A percentile compares a stretch with the other conserved stretches of the same genome.
Evolutionary conservation across 2,888 invertebrate genomes (phyloP).

Genomic region (Temnothorax rugatulus): DNA sequence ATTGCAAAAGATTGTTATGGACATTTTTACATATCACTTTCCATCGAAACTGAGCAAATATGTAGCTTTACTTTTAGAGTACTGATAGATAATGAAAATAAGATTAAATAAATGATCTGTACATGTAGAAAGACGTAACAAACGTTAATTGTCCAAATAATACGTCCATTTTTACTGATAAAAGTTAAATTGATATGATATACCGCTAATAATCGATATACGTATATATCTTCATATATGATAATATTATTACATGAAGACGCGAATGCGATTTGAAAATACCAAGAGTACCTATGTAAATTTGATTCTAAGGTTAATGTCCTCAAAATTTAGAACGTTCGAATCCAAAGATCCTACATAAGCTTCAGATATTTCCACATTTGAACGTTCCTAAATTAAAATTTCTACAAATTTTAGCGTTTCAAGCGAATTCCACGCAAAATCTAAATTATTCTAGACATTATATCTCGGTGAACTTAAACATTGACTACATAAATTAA

Average conservation of each 20-base stretch:
- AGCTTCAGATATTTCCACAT: not conserved
- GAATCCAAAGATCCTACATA: not conserved
- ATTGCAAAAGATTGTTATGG: not conserved
- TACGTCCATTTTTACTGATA: not conserved
- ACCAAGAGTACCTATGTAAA: not conserved
- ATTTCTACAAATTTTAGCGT: not conserved
- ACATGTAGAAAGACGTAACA: not conserved
- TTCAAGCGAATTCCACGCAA: not conserved
- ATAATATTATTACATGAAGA: conserved; percentile 7
- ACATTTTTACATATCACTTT: not conserved
- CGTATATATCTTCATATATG: not conserved
- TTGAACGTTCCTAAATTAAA: not conserved
- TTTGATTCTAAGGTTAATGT: not conserved
- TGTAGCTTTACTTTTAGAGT: not conserved
- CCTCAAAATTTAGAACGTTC: not conserved
- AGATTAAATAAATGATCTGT: not conserved
- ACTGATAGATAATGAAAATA: not conserved
- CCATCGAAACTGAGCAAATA: not conserved
- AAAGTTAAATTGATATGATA: not conserved
- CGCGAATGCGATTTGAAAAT: not conserved
- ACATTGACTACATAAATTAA: not conserved
- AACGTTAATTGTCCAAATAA: not conserved
- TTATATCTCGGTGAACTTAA: not conserved
- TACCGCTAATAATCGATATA: not conserved
- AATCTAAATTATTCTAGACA: not conserved